These are phyloP conservation scores for Sceloporus tristichus DNA, from an alignment of 2,113 vertebrate species.

Conservation along the genomic window DNA sequence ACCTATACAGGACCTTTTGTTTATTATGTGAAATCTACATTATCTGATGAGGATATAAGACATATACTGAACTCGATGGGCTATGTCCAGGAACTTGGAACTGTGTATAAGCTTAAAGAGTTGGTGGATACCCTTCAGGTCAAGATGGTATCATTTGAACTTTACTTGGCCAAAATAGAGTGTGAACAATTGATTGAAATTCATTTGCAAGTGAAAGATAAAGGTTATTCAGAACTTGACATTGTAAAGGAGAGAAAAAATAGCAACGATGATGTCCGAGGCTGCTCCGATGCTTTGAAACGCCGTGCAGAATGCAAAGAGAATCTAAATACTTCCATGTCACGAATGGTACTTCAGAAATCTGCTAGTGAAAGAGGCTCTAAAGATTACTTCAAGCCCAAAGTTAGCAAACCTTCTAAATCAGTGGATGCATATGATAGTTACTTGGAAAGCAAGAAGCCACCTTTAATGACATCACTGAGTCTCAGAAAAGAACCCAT, in stretches of 20 bases:
- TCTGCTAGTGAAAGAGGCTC: constrained; percentile 86
- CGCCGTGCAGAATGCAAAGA: constrained; percentile 86
- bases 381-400: constrained; percentile 88
- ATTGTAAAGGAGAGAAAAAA: constrained; percentile 86
- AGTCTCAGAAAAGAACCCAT: constrained; percentile 92
- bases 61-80: constrained; percentile 91
- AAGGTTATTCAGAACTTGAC: constrained; percentile 88
- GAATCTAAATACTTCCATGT: constrained; percentile 85
- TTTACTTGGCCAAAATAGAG: constrained; percentile 93
- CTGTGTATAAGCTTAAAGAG: constrained; percentile 85
- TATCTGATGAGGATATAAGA: constrained; percentile 89
- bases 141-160: constrained; percentile 90
- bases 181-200: constrained; percentile 94
- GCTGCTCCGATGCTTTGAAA: constrained; percentile 90
- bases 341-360: constrained; percentile 86
- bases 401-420: constrained; percentile 91
- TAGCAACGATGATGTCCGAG: constrained; percentile 86
- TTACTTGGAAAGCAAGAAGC: constrained; percentile 92
- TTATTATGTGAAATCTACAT: constrained; percentile 92
- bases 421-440: constrained; percentile 93
- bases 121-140: constrained; percentile 82
- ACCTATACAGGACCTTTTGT: constrained; percentile 98
- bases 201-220: constrained; percentile 90
- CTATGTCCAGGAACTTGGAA: constrained; percentile 90
- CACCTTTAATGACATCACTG: constrained; percentile 88